Base-by-base conservation (phyloP, 2,888 invertebrate species). In the Aporophyla lueneburgensis region DNA sequence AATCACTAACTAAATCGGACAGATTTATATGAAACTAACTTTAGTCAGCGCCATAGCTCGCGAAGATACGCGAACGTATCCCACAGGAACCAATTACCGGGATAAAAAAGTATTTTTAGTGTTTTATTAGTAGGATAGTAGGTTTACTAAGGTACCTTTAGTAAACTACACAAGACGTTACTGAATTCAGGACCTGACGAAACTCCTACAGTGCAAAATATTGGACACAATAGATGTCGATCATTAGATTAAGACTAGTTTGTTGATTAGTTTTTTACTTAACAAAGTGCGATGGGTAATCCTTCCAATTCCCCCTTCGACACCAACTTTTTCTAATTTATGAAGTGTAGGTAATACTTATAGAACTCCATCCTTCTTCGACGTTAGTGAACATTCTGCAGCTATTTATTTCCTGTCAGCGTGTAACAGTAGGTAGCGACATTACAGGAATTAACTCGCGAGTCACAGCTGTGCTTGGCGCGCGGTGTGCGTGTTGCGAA, bases 401-500 rank as follows among this genome's bases (percentile, higher is more conserved):
- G 77, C 43, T 63, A 80, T 63, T 77, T 78, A 56, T 78, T 54
- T 27, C 6, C 27, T 54, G 77, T 27, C 73, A 79, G 54, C 24
- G 14, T 33, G 74, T 73, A 73, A 40, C 73, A 62, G 74, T 63
- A 51, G 43, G 81, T 56, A 80, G 81, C n/a, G 75, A 84, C 71
- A 80, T 75, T 66, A 68, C 76, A 53, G 69, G 80, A 82, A 80
- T 84, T 76, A 84, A 76, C 68, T 68, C 68, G 59, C 54, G 24
- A 61, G 71, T 70, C 76, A 76, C 76, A 76, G 69, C 80, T 80
- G 84, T 51, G 70, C 49, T 27, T 71, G 12, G 33, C 65, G 9
- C 33, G 33, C 33, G 43, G 43, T 12, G 51, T 63, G 83, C 24
- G 73, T 68, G 68, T 63, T 61, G 58, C 77, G 21, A 65, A 56